phyloP scores from a whole-genome alignment of 2,888 invertebrate species.

The Orthosia gothica region DNA sequence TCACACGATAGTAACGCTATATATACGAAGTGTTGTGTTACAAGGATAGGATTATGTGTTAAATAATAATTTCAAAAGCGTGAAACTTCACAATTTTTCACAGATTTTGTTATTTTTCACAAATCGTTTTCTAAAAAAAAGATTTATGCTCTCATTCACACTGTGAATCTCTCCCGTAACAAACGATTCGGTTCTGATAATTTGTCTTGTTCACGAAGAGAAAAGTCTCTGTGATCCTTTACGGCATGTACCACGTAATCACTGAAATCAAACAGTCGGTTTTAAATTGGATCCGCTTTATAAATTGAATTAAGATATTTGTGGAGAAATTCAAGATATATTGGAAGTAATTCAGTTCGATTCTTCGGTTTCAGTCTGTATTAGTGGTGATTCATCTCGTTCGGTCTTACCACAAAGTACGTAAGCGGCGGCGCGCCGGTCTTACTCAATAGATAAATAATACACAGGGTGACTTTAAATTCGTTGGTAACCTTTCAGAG shows the following conservation, averaged over 20 bases:
- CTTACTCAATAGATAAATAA: too few relatives aligned
- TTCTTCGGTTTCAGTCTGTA: background rate
- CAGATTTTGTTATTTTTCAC: too few relatives aligned
- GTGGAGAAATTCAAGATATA: slow-evolving; percentile 7
- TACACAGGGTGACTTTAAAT: background rate
- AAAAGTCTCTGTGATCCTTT: slow-evolving; percentile 23
- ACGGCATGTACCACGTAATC: slow-evolving; percentile 20
- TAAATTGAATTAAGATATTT: slow-evolving; percentile 38
- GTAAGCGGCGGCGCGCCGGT: too few relatives aligned
- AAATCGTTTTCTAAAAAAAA: too few relatives aligned
- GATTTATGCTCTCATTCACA: background rate
- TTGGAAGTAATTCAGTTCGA: slow-evolving; percentile 12
- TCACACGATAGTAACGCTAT: background rate
- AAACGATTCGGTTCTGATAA: slow-evolving; percentile 26
- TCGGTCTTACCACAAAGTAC: background rate
- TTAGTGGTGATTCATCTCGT: slow-evolving; percentile 1
- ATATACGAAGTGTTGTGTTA: background rate
- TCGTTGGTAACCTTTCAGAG: background rate
- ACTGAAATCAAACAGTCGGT: slow-evolving; percentile 29
- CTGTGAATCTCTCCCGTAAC: slow-evolving; percentile 18
- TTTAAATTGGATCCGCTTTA: slow-evolving; percentile 10
- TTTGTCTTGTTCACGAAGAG: slow-evolving; percentile 40
- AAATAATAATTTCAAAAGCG: too few relatives aligned
- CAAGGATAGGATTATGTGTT: background rate
- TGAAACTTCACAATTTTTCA: too few relatives aligned